phyloP scores from a whole-genome alignment of 2,113 vertebrate species.

The Platysteira castanea region DNA sequence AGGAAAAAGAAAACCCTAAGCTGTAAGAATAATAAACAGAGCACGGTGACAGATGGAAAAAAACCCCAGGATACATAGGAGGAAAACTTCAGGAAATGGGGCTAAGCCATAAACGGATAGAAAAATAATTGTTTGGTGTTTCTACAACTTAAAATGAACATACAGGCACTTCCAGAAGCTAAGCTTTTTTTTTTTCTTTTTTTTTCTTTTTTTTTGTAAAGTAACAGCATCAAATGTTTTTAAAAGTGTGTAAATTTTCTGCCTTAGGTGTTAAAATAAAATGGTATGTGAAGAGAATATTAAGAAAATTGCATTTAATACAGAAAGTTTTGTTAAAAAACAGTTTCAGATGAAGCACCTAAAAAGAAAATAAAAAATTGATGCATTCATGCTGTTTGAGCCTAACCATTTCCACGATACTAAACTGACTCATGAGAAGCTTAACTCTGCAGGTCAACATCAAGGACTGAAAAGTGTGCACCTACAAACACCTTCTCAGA shows the following conservation, averaged over 20 bases:
- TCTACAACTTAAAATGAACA: neutral
- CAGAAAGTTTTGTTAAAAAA: neutral
- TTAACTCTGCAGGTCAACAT: neutral
- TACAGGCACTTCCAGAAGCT: neutral
- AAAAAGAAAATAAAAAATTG: neutral
- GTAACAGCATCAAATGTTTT: neutral
- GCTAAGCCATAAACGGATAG: neutral
- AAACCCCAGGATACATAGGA: neutral
- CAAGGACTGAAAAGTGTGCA: neutral
- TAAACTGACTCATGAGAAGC: neutral
- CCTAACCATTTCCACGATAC: neutral
- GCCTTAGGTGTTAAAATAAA: neutral
- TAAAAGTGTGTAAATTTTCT: neutral
- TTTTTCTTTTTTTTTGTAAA: no score
- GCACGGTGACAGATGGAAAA: neutral
- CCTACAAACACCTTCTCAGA: neutral
- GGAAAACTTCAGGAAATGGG: neutral
- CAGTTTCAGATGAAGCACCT: neutral
- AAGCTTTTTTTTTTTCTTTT: neutral
- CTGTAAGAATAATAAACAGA: slow-evolving; percentile 32
- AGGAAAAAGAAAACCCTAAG: slow-evolving; percentile 1
- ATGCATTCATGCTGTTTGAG: neutral
- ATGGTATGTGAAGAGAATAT: neutral
- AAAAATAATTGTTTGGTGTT: neutral
- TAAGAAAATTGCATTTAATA: neutral